A percentile compares a stretch with the other conserved stretches of the same genome.
These are phyloP conservation scores for Pholis gunnellus DNA, from an alignment of 2,113 vertebrate species.

Conservation along the genomic window DNA sequence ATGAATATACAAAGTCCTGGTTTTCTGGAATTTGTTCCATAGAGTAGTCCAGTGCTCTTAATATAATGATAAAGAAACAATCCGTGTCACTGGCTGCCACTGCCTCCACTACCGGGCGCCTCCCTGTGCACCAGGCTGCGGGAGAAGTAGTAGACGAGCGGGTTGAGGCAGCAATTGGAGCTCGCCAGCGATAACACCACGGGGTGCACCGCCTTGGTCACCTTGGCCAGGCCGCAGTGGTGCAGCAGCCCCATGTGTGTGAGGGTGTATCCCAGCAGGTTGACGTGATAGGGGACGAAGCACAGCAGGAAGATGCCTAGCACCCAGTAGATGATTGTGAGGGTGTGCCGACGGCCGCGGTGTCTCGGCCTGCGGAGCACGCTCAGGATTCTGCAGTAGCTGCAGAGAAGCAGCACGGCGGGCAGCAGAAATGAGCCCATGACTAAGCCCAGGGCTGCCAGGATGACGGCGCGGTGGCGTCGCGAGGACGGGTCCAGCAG, in stretches of 20 bases:
- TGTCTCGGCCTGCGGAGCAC: constrained; percentile 64
- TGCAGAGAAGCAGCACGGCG: constrained; percentile 75
- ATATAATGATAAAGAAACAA: background rate
- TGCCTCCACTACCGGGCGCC: constrained; percentile 38
- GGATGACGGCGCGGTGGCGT: constrained; percentile 70
- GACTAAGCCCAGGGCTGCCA: constrained; percentile 72
- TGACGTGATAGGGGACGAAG: constrained; percentile 81
- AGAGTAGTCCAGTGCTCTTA: background rate
- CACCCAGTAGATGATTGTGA: constrained; percentile 81
- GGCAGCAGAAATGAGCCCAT: constrained; percentile 77
- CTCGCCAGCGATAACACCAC: constrained; percentile 80
- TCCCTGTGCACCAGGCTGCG: constrained; percentile 68
- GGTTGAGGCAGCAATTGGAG: constrained; percentile 84
- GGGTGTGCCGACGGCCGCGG: constrained; percentile 60
- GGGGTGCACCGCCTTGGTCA: constrained; percentile 75
- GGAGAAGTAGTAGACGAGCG: constrained; percentile 82
- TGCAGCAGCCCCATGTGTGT: constrained; percentile 73
- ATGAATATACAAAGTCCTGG: background rate
- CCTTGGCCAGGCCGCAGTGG: constrained; percentile 71
- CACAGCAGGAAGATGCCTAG: constrained; percentile 81
- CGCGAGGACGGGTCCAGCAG: constrained; percentile 71
- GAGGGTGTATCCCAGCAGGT: constrained; percentile 82
- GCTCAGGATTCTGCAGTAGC: constrained; percentile 77
- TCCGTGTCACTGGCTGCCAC: constrained; percentile 57
- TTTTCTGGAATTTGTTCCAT: background rate